Percentiles rank a stretch among this genome's conserved stretches.
phyloP scores from a whole-genome alignment of 2,113 vertebrate species.

The Ptilorrhoa leucosticta region DNA sequence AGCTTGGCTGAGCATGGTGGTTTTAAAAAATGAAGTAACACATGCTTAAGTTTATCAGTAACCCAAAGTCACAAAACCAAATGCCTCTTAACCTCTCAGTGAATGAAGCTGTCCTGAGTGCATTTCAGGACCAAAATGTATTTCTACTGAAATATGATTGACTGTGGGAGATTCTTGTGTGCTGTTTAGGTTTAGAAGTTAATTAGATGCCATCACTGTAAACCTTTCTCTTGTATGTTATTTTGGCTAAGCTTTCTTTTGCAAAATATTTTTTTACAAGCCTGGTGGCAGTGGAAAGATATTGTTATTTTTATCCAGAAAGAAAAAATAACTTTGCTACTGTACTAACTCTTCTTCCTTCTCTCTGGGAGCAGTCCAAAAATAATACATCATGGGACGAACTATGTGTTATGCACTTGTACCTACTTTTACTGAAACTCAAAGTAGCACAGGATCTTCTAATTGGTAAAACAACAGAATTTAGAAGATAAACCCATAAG shows the following conservation, averaged over 20 bases:
- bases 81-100: background rate
- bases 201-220: constrained; percentile 17
- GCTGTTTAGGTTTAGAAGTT: constrained; percentile 12
- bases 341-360: background rate
- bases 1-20: background rate
- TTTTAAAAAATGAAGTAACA: constrained; percentile 6
- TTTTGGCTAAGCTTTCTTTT: constrained; percentile 36
- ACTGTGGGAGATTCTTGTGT: background rate
- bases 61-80: background rate
- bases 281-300: background rate
- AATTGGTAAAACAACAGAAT: background rate
- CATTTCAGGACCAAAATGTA: background rate
- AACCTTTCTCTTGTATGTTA: constrained; percentile 2
- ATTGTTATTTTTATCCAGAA: constrained; percentile 26
- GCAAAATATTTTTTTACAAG: constrained; percentile 30
- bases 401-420: background rate
- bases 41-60: background rate
- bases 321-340: constrained; percentile 20
- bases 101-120: background rate
- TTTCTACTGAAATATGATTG: background rate
- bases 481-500: background rate
- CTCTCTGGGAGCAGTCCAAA: background rate
- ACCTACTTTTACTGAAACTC: background rate
- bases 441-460: background rate
- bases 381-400: background rate